Base-by-base conservation (phyloP, 2,888 invertebrate species). In the Xestia xanthographa region DNA sequence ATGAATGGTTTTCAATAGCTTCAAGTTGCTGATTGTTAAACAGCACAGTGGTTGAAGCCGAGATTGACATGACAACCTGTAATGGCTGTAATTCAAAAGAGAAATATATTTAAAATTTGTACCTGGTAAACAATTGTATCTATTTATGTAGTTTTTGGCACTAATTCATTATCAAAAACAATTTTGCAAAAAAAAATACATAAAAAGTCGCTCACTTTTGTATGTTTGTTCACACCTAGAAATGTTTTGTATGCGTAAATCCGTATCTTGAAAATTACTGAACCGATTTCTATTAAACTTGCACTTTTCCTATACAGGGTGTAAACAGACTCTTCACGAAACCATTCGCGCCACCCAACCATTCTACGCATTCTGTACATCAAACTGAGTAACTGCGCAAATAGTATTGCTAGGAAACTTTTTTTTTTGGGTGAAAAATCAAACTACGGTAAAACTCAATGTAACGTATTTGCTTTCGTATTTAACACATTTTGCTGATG, bases 1-100 rank as follows among this genome's bases (percentile, higher is more conserved):
- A 56, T 20, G 56, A 63, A 41, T 14, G 48, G 20, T 41, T 65
- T 65, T 48, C 63, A 62, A 71, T 63, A 22, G 48, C n/a, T 5
- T 22, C 12, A 48, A 38, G 48, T 34, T 62, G 5, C n/a, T 34
- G 34, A 48, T 48, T 48, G 48, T 66, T 48, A 29, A 70, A 45
- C 62, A 34, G 45, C 34, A 38, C 38, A 71, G 63, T 71, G 3
- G 50, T 14, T 48, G 9, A 29, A 48, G n/a, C 26, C 3, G 17
- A 4, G 14, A 41, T 34, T 60, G 29, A 17, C 17, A 62, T 60
- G 29, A 17, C 17, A 62, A 12, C 34, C 5, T 48, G 56, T 26
- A 60, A 43, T 60, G 2, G 34, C 34, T 50, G 34, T 29, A 70
- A 65, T 66, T 43, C 66, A 34, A 12, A 29, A 2, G 29, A 29